Evolutionary conservation across 2,888 invertebrate species (phyloP), one percentile per base, ranked within the genome.

Genomic region (Drosophila hawaiiensis): DNA sequence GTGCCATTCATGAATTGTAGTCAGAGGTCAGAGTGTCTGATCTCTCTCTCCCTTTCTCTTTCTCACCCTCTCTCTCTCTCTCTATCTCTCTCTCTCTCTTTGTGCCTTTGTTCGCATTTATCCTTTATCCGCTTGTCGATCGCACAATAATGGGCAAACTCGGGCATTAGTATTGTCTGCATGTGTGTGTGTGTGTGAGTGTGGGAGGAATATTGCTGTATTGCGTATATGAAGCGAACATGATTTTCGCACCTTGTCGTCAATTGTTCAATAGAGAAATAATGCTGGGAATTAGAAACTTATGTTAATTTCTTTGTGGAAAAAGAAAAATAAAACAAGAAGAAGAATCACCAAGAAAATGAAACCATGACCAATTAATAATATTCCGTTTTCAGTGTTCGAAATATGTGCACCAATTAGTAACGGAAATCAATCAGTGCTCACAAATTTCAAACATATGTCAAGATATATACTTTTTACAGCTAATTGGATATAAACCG

Each of bases 171-270:
- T 41, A 58, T 58, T 61, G 75, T 43, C 5, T 58, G 29, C 16
- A 19, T 50, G 52, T n/a, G 50, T 19, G 28, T 50, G 29, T 29
- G 47, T 47, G 47, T 10, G 16, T 49, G 25, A n/a, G n/a, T 9
- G 6, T 14, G 10, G 64, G 22, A 37, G 71, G 59, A 68, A 53
- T 55, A 52, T 56, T 53, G 65, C 12, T 56, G 47, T 43, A 60
- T 73, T 80, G 68, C 80, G 68, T 77, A 72, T 68, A 22, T 55
- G 29, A 53, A 67, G 67, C 19, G 60, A 70, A 86, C 29, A 76
- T 80, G 84, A 84, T 87, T 86, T 86, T 86, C 87, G 85, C 85
- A 86, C 85, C 85, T 86, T 86, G 79, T 59, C 60, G 62, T 72
- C 82, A 71, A 80, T 79, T 73, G 76, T 80, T 73, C 63, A 67